Conservation (phyloP, 2,888 invertebrate genomes). For the Hirtodrosophila histrioides region DNA sequence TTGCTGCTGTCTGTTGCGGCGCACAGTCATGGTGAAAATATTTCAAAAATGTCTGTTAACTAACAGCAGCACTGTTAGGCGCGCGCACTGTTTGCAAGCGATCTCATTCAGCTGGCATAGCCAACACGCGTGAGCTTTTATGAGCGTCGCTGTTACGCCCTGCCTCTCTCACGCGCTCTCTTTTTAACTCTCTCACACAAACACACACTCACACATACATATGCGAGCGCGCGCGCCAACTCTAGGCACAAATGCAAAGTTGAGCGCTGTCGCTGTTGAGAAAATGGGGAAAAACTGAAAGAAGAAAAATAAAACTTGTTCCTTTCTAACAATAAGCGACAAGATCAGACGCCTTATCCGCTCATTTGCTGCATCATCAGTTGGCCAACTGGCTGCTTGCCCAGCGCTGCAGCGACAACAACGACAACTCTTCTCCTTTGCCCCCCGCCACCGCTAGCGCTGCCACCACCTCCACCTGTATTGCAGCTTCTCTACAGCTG, state of each 20-base stretch:
- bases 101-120: constrained; percentile 40
- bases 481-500: constrained; percentile 42
- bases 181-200: background rate
- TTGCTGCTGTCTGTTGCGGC: constrained; percentile 11
- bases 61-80: constrained; percentile 55
- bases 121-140: constrained; percentile 28
- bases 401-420: constrained; percentile 11
- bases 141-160: constrained; percentile 36
- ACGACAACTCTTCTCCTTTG: constrained; percentile 7
- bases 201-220: background rate
- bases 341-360: constrained; percentile 57
- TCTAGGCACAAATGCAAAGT: constrained; percentile 35
- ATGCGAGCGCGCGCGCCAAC: constrained; percentile 5
- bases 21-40: constrained; percentile 63
- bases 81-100: constrained; percentile 20
- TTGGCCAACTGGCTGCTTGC: constrained; percentile 37
- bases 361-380: constrained; percentile 55
- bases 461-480: constrained; percentile 42
- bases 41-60: constrained; percentile 65
- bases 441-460: constrained; percentile 11
- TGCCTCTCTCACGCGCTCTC: constrained; percentile 8
- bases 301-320: constrained; percentile 56
- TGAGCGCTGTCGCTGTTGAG: constrained; percentile 31
- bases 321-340: constrained; percentile 59
- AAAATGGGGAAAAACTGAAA: constrained; percentile 41